Percentiles rank a stretch among this genome's conserved stretches.
phyloP scores from a whole-genome alignment of 2,888 invertebrate species.

The Scaptomyza caliginosa region DNA sequence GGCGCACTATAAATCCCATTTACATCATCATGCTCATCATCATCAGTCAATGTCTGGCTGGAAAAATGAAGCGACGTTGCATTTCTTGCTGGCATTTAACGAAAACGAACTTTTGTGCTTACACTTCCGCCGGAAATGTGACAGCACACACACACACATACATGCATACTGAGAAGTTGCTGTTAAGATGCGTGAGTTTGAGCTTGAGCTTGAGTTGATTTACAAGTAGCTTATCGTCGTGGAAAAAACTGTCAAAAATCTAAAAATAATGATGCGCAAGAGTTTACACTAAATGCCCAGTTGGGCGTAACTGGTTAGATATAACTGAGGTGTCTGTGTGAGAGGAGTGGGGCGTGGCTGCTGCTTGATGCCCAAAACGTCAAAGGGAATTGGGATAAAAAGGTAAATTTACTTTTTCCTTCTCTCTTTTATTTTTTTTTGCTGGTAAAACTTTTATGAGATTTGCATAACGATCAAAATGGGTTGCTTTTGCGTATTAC shows the following conservation, averaged over 20 bases:
- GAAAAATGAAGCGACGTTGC: conserved; percentile 75
- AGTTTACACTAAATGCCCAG: conserved; percentile 66
- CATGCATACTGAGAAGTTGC: conserved; percentile 20
- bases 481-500: conserved; percentile 9
- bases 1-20: conserved; percentile 78
- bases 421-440: background rate
- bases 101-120: conserved; percentile 77
- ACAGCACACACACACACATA: conserved; percentile 50
- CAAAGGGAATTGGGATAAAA: conserved; percentile 31
- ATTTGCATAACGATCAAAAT: conserved; percentile 58
- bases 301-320: conserved; percentile 15
- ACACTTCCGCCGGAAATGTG: conserved; percentile 80
- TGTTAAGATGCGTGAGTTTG: conserved; percentile 55
- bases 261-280: conserved; percentile 76
- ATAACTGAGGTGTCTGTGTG: background rate
- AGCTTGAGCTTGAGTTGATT: conserved; percentile 62
- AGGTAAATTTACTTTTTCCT: conserved; percentile 68
- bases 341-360: background rate
- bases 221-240: conserved; percentile 77
- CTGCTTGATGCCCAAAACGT: conserved; percentile 10
- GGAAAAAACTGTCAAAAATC: conserved; percentile 78
- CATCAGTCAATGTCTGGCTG: conserved; percentile 77
- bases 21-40: conserved; percentile 80
- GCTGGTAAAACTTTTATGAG: conserved; percentile 47
- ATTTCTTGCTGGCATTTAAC: conserved; percentile 79